phyloP scores from a whole-genome alignment of 2,113 vertebrate genomes.

The Spheniscus mendiculus region DNA sequence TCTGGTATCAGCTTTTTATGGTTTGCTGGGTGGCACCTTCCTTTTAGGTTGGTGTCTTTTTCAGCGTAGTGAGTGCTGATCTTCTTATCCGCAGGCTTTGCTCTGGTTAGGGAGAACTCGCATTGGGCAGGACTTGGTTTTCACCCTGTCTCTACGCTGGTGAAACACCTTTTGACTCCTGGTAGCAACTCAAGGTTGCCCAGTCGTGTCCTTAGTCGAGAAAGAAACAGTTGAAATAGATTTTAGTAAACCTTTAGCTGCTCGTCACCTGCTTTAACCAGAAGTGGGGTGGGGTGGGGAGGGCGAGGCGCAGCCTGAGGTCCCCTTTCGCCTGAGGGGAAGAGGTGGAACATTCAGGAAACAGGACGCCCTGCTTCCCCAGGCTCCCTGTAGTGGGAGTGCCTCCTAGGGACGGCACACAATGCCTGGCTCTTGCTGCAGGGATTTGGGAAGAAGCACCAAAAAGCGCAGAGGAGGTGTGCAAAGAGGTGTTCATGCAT shows the following conservation, averaged over 20 bases:
- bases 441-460: background rate
- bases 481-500: accelerated
- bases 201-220: accelerated
- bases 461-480: background rate
- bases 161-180: background rate
- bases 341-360: accelerated
- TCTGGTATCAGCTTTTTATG: background rate
- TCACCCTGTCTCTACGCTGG: accelerated
- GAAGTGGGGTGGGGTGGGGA: accelerated
- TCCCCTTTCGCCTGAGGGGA: background rate
- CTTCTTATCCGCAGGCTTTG: background rate
- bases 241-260: background rate
- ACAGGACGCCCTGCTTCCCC: background rate
- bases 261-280: background rate
- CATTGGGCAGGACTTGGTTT: background rate
- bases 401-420: accelerated
- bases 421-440: background rate
- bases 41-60: background rate
- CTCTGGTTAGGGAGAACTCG: background rate
- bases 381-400: background rate
- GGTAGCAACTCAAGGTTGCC: background rate
- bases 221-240: background rate
- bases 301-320: background rate
- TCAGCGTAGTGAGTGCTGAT: background rate
- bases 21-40: background rate